Conservation (phyloP, 2,888 invertebrate genomes). For the Apotomis capreana region DNA sequence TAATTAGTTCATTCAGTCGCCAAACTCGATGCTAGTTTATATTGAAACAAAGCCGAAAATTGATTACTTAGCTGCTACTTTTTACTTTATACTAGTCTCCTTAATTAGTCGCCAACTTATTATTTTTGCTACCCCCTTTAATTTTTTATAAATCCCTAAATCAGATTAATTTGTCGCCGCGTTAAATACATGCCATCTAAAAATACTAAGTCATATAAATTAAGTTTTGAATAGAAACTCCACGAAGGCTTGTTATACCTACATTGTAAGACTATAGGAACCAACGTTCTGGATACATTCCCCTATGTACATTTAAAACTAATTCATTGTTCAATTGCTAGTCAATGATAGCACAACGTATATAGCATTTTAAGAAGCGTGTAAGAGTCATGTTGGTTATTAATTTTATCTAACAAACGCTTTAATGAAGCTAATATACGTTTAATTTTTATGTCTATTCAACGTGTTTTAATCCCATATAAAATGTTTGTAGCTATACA, state of each 20-base stretch:
- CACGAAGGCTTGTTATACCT: constrained; percentile 20
- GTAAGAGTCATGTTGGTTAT: neutral
- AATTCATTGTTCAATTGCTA: constrained; percentile 33
- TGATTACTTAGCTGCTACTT: too few species aligned
- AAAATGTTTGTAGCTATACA: neutral
- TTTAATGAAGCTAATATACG: neutral
- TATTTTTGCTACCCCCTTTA: too few species aligned
- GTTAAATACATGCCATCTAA: too few species aligned
- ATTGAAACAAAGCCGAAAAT: too few species aligned
- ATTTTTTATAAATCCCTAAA: too few species aligned
- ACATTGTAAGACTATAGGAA: constrained; percentile 54
- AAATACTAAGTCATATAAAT: constrained; percentile 38
- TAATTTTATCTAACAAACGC: neutral
- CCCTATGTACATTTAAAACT: constrained; percentile 32
- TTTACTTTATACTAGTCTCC: too few species aligned
- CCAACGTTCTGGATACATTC: constrained; percentile 45
- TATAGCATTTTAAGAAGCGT: neutral
- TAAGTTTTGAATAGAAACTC: constrained; percentile 33
- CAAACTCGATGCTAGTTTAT: too few species aligned
- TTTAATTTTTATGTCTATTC: constrained; percentile 12
- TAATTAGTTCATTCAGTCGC: too few species aligned
- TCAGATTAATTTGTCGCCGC: too few species aligned
- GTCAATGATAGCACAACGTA: constrained; percentile 12
- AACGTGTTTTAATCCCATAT: neutral
- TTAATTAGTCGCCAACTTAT: too few species aligned